Conservation (phyloP, 2,113 vertebrate species). For the Rhodinocichla rosea region DNA sequence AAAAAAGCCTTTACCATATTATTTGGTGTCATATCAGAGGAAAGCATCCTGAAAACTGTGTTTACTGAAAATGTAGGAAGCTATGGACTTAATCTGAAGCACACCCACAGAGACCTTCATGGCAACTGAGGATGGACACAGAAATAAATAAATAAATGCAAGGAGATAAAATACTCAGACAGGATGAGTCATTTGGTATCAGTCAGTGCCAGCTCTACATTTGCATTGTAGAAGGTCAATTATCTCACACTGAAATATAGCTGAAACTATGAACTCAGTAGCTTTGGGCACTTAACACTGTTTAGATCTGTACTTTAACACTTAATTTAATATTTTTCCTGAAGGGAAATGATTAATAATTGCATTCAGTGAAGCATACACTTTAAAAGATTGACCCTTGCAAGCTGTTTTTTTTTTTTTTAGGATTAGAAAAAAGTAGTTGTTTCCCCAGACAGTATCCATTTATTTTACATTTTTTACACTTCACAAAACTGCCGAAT, state of each 20-base stretch:
- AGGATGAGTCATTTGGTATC: conserved; percentile 56
- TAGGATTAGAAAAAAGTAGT: conserved; percentile 63
- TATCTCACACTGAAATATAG: conserved; percentile 69
- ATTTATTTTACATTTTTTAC: conserved; percentile 52
- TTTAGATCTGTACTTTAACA: conserved; percentile 78
- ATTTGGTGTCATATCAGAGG: not conserved
- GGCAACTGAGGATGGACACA: conserved; percentile 6
- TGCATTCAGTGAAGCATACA: conserved; percentile 69
- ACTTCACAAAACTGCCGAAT: conserved; percentile 51
- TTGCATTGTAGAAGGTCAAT: conserved; percentile 69
- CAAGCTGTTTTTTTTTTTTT: conserved; percentile 68
- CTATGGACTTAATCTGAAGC: not conserved
- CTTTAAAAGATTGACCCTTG: conserved; percentile 72
- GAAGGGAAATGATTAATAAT: conserved; percentile 78
- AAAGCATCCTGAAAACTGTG: conserved; percentile 10
- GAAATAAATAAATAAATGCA: conserved; percentile 27
- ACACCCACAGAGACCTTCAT: not conserved
- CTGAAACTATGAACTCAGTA: conserved; percentile 66
- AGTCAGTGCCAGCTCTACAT: conserved; percentile 48
- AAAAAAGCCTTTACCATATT: not conserved
- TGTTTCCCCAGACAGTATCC: conserved; percentile 47
- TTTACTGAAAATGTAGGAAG: not conserved
- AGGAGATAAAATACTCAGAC: conserved; percentile 40
- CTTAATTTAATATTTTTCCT: conserved; percentile 78
- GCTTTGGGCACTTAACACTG: conserved; percentile 62